Base-by-base conservation (phyloP, 2,888 invertebrate genomes). In the Melipona bicolor region DNA sequence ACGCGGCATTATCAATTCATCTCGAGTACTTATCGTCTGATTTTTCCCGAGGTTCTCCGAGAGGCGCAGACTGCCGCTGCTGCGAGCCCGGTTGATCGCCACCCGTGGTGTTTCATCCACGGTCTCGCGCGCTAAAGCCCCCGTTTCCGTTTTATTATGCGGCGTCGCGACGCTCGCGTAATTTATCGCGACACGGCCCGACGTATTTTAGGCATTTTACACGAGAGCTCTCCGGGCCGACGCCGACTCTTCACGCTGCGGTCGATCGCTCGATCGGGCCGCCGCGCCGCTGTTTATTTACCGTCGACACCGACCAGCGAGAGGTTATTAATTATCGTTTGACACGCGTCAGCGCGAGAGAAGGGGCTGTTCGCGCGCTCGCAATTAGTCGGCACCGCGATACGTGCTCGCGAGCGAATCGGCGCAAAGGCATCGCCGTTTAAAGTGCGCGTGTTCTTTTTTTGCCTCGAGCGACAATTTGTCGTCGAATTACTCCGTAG, bases 291-390 rank as follows among this genome's bases (percentile, higher is more conserved):
- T 88, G 88, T 89, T 88, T 89, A 88, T 89, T 89, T 89, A 89
- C 77, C 84, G 68, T 76, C 79, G 72, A 86, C 79, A 78, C 75
- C 78, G 72, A 69, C 75, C 70, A 82, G 82, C 83, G 85, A 83
- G 81, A 83, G 87, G 86, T 89, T 89, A 89, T 89, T 91, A 91
- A 91, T 91, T 91, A 91, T 91, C 90, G 87, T 88, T 89, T 87
- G 91, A 89, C 90, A 84, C 87, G 77, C 86, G 88, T 87, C 89
- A 86, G 83, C 77, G 74, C 59, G 83, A 78, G 74, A 61, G 86
- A 84, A 88, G 80, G 77, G 75, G 76, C 52, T 68, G 73, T 32
- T 68, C 24, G 21, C 50, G 61, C 72, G 65, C 68, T 64, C 56
- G 73, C 85, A 89, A 89, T 89, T 89, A 89, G 87, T 80, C 77